Base-by-base conservation (phyloP, 2,113 vertebrate genomes). In the Alligator mississippiensis region DNA sequence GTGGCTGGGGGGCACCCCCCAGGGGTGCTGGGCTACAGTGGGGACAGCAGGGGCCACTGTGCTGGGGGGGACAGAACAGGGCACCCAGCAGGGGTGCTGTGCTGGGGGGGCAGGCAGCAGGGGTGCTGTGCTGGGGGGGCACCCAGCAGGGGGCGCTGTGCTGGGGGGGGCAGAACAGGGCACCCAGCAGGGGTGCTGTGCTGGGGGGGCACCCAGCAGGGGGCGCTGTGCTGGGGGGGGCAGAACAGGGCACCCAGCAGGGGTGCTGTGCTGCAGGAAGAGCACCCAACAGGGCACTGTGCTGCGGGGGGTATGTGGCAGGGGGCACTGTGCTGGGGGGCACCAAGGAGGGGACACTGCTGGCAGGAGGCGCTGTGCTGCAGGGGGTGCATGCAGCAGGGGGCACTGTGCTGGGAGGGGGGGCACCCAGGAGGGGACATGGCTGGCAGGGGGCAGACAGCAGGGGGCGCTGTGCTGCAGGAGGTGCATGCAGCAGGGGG, bases 151-250 rank as follows among this genome's bases (percentile, higher is more conserved):
- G 86, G 30, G 64, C 2, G 3, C 47, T 21, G 63, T 47, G 6
- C 54, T 0, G 54, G 55, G 66, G 24, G 14, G 4, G 57, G 21
- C 16, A 11, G 75, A 30, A 57, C n/a, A 17, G 24, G 25, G 64
- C 70, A 60, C 80, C 15, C n/a, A n/a, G n/a, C n/a, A n/a, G 5
- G 59, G 64, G 21, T 61, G 66, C 27, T 19, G 64, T 47, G 22
- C 16, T 55, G 77, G 17, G 11, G 4, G 55, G 28, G 27, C 5
- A 1, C 38, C 25, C 55, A 1, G 17, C n/a, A 1, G 3, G 1
- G 68, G 55, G 11, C 80, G 68, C 54, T 18, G 54, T 11, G 4
- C 70, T 24, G 21, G 6, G 30, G 55, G 30, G 60, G 14, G n/a
- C n/a, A n/a, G n/a, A n/a, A n/a, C n/a, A n/a, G n/a, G n/a, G n/a